Base-by-base conservation (phyloP, 2,797 vertebrate genomes). In the Acridotheres tristis region DNA sequence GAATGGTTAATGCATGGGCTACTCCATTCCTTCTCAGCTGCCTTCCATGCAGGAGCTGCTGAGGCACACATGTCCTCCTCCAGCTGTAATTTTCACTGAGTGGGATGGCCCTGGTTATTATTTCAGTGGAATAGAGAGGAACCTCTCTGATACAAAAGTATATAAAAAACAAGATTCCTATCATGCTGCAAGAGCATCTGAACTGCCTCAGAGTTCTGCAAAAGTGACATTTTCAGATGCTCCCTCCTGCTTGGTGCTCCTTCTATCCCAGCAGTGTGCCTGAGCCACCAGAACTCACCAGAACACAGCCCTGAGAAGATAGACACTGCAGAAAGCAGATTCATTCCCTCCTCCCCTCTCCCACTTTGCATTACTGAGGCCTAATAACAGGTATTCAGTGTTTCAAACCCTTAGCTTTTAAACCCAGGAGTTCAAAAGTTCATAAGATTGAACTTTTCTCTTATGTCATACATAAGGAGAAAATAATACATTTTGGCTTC, bases 401-500 rank as follows among this genome's bases (percentile, higher is more conserved):
- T 94, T 95, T 94, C 85, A 92, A 83, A 68, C 22, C 45, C 50
- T 73, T 40, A 68, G 72, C 57, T 94, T 95, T 90, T 91, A 92
- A 94, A 88, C 9, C 30, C n/a, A 78, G 62, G 76, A 88, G 95
- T 94, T 94, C 93, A 95, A 82, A 96, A 94, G 94, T 95, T 95
- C 84, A 16, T 66, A 59, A 76, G 67, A 81, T 42, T 90, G 73
- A 95, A 76, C 83, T 91, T 95, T 77, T 74, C 63, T 87, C 54
- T 90, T 94, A 94, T 93, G 85, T 75, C 62, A 50, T 91, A 79
- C 55, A 53, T 88, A 87, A 94, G 83, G 88, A 94, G 83, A 96
- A 95, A 93, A 94, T 91, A 96, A 94, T 94, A 91, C 42, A 58
- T 88, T 93, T 94, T 96, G 91, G 89, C 90, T 89, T 78, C 73